These are phyloP conservation scores for Ophion costatus DNA, from an alignment of 2,888 invertebrate species.

Conservation along the genomic window DNA sequence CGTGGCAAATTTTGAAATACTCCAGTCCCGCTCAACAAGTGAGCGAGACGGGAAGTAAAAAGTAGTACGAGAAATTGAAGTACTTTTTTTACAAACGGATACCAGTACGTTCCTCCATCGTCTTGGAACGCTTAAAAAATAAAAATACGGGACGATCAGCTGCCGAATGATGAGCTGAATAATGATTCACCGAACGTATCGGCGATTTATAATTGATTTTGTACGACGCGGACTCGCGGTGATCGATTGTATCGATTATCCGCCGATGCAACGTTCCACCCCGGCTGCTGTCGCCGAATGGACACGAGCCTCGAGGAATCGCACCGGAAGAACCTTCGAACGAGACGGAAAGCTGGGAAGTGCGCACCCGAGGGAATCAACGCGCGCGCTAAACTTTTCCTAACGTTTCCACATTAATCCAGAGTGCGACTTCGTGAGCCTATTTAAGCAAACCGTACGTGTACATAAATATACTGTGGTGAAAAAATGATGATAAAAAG, in stretches of 20 bases:
- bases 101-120: not conserved
- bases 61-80: not conserved
- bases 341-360: not conserved
- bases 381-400: not conserved
- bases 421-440: not conserved
- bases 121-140: not conserved
- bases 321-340: not conserved
- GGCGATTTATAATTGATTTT: slow-evolving; percentile 10
- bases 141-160: not conserved
- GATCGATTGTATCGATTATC: slow-evolving; percentile 15
- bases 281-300: not conserved
- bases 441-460: slow-evolving; percentile 2
- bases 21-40: not conserved
- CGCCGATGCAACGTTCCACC: not conserved
- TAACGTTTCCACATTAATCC: not conserved
- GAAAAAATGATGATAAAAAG: not conserved
- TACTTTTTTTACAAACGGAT: not conserved
- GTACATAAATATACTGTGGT: slow-evolving; percentile 10
- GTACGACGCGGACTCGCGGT: not conserved
- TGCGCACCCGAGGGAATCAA: not conserved
- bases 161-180: not conserved
- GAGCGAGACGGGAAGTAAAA: not conserved
- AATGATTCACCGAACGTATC: not conserved
- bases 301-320: not conserved
- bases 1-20: slow-evolving; percentile 70